These are phyloP conservation scores for Sylvietta virens DNA, from an alignment of 2,113 vertebrate species.

Conservation along the genomic window DNA sequence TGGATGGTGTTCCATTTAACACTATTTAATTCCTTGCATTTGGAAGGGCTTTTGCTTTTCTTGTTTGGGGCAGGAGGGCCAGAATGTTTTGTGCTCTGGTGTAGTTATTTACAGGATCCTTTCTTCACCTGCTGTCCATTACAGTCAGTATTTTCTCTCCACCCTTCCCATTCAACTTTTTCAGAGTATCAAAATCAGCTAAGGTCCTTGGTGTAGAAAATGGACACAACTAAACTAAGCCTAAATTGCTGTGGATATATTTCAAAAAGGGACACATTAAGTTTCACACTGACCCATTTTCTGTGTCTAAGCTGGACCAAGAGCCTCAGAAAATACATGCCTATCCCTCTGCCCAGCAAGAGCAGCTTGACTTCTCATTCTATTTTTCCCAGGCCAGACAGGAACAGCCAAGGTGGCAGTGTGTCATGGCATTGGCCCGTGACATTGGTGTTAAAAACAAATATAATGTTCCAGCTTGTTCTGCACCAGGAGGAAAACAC, in stretches of 20 bases:
- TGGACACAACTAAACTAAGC: not conserved
- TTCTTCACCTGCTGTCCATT: not conserved
- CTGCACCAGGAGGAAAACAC: not conserved
- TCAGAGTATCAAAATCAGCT: not conserved
- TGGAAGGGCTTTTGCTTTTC: not conserved
- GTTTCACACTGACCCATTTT: not conserved
- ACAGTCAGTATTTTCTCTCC: not conserved
- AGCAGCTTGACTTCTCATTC: not conserved
- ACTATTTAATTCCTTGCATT: not conserved
- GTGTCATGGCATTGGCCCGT: not conserved
- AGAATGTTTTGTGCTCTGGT: not conserved
- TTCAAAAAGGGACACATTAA: not conserved
- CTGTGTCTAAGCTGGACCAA: not conserved
- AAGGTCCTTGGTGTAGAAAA: not conserved
- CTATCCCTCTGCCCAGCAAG: not conserved
- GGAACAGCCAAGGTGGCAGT: fast-evolving
- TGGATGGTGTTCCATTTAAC: not conserved
- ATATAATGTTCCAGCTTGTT: not conserved
- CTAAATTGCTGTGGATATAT: not conserved
- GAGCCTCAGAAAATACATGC: not conserved
- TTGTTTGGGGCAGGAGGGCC: not conserved
- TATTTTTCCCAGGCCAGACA: not conserved
- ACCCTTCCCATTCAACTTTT: not conserved
- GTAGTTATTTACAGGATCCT: not conserved
- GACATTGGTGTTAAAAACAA: not conserved